These are phyloP conservation scores for Dreissena polymorpha DNA, from an alignment of 1,140 invertebrate genomes.

Conservation along the genomic window DNA sequence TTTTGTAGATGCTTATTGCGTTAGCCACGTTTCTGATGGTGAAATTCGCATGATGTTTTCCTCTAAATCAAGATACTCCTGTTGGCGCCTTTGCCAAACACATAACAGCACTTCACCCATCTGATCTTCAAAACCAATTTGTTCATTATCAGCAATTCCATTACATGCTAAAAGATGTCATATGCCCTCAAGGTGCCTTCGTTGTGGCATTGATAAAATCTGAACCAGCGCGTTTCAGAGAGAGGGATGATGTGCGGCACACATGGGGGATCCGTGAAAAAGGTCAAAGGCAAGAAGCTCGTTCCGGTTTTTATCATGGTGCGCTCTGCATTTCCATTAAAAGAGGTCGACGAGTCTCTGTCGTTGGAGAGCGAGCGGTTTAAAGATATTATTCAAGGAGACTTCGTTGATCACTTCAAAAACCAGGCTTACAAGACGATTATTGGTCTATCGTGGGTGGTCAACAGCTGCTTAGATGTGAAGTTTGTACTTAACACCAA, in stretches of 20 bases:
- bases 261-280: constrained; percentile 31
- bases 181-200: constrained; percentile 3
- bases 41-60: too few relatives aligned
- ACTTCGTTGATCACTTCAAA: constrained; percentile 88
- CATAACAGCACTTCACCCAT: neutral
- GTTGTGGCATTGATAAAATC: constrained; percentile 7
- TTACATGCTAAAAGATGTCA: constrained; percentile 5
- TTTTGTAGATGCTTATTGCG: too few relatives aligned
- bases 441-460: constrained; percentile 89
- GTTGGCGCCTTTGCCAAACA: too few relatives aligned
- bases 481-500: constrained; percentile 79
- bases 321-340: neutral
- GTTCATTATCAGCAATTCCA: constrained; percentile 13
- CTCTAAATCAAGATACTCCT: too few relatives aligned
- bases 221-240: neutral
- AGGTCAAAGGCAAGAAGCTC: constrained; percentile 5
- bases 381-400: constrained; percentile 89
- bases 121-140: constrained; percentile 6
- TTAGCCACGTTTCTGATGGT: too few relatives aligned
- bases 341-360: neutral
- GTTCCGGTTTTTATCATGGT: constrained; percentile 18
- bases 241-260: constrained; percentile 6
- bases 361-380: constrained; percentile 68
- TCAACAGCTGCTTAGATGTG: constrained; percentile 84
- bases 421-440: constrained; percentile 93